These are phyloP conservation scores for Malurus melanocephalus DNA, from an alignment of 2,113 vertebrate species.

Conservation along the genomic window DNA sequence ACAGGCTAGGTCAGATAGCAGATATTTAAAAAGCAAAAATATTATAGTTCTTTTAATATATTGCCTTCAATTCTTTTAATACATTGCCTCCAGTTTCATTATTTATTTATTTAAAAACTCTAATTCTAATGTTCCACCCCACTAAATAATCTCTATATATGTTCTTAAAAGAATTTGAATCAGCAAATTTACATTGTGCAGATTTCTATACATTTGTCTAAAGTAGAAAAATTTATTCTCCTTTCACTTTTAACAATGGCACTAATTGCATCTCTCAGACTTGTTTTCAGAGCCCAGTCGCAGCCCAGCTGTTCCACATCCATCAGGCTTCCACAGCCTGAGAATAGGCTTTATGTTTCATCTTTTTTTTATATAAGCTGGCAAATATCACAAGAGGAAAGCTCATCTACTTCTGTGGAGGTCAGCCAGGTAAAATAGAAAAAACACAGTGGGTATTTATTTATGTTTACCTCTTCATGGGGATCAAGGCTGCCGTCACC, in stretches of 20 bases:
- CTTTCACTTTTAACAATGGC: conserved; percentile 65
- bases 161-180: conserved; percentile 64
- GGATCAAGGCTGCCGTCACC: conserved; percentile 9
- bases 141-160: conserved; percentile 50
- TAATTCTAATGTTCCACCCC: conserved; percentile 53
- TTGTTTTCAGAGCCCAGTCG: conserved; percentile 52
- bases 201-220: conserved; percentile 54
- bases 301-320: conserved; percentile 72
- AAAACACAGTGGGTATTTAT: conserved; percentile 46
- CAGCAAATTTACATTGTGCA: conserved; percentile 60
- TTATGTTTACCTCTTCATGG: conserved; percentile 47
- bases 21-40: neutral
- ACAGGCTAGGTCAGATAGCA: neutral
- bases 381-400: conserved; percentile 64
- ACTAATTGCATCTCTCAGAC: conserved; percentile 63
- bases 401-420: conserved; percentile 53
- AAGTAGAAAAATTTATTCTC: conserved; percentile 64
- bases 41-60: neutral
- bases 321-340: conserved; percentile 63
- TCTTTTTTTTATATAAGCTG: conserved; percentile 56
- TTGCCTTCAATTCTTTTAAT: neutral
- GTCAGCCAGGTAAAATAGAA: conserved; percentile 21
- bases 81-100: neutral
- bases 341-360: conserved; percentile 71
- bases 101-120: conserved; percentile 47